Evolutionary conservation across 2,797 vertebrate species (phyloP).

Genomic region (Chelonia mydas): DNA sequence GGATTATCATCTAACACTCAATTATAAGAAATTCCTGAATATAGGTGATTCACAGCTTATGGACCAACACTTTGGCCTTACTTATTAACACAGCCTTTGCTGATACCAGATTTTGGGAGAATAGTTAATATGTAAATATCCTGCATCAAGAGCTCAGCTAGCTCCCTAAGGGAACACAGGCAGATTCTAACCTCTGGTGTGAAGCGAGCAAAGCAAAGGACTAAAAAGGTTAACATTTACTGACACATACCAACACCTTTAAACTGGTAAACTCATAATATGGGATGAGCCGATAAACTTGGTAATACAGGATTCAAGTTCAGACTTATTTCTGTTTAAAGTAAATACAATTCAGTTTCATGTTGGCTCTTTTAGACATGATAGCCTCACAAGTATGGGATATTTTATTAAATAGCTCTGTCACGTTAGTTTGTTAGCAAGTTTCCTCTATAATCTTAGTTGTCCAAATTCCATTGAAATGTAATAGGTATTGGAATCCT

Average conservation of each 20-base stretch:
- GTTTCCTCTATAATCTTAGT: background rate
- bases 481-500: background rate
- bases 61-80: too few relatives aligned
- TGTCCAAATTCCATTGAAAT: background rate
- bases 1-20: too few relatives aligned
- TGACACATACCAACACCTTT: background rate
- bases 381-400: background rate
- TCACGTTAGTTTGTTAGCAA: background rate
- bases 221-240: too few relatives aligned
- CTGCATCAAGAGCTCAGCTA: too few relatives aligned
- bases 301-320: background rate
- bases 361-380: background rate
- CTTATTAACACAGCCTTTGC: too few relatives aligned
- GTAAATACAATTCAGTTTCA: background rate
- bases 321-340: background rate
- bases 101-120: too few relatives aligned
- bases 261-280: background rate
- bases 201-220: too few relatives aligned
- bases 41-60: too few relatives aligned
- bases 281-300: background rate
- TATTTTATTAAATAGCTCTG: background rate
- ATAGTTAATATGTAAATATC: too few relatives aligned
- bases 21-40: too few relatives aligned
- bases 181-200: too few relatives aligned
- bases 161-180: too few relatives aligned